Base-by-base conservation (phyloP, 2,113 vertebrate genomes). In the Coracopsis vasa region DNA sequence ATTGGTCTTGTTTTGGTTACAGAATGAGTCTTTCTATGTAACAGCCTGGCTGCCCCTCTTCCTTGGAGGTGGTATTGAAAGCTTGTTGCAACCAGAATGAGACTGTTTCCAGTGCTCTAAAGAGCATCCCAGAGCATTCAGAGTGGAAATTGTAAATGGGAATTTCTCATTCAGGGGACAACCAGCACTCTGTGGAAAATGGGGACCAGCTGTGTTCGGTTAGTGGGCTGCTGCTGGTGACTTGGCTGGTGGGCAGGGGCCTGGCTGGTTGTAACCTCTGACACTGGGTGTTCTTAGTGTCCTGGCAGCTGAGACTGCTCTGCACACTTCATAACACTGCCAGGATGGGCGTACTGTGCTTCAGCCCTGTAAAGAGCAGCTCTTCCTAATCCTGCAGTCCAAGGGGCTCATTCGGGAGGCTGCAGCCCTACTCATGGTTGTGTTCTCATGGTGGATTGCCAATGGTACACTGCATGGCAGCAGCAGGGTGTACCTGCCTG, bases 121-220 rank as follows among this genome's bases (percentile, higher is more conserved):
- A 96, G 94, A 78, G 89, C 78, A 84, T 94, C 95, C 78, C 33
- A 20, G 29, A 13, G 53, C 53, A 0, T 80, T 96, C 80, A 74
- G 70, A 86, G 24, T 71, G 95, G 96, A 95, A 95, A 70, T 60
- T 39, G 31, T 93, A 79, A 88, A 60, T 88, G 65, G 60, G 84
- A 81, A 78, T 92, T 97, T 88, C 94, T 95, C 47, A 71, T 92
- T 16, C 10, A 6, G 29, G 69, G 42, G 85, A 72, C 35, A 47
- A 11, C 61, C 4, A 1, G 29, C 45, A 5, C 41, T 93, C 35
- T 25, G 47, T 61, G 35, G 42, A 69, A 84, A 65, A 60, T 29
- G 27, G 67, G 51, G 16, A 37, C 37, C 35, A 29, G 4, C 11
- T 41, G 70, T 9, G 33, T 39, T 75, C 45, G 29, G 48, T 65